Evolutionary conservation across 2,113 vertebrate species (phyloP).

Genomic region (Nipponia nippon): DNA sequence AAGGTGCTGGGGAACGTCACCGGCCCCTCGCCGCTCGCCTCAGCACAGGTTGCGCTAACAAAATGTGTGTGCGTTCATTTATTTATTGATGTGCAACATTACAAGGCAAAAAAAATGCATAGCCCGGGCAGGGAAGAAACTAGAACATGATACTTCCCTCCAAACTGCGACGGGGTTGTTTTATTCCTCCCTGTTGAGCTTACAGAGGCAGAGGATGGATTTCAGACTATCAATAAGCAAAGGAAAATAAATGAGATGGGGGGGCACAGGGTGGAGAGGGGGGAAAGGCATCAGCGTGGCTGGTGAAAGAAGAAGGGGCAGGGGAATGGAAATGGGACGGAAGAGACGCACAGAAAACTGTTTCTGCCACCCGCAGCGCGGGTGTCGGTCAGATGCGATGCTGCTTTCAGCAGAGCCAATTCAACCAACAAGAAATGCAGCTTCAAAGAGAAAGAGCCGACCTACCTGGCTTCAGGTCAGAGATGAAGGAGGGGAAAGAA

Average conservation of each 20-base stretch:
- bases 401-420: background rate
- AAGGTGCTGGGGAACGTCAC: background rate
- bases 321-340: background rate
- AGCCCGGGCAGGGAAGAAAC: background rate
- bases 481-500: background rate
- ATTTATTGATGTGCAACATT: background rate
- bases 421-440: background rate
- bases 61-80: background rate
- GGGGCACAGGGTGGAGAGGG: rapidly evolving
- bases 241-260: background rate
- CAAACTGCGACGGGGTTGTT: too few species aligned
- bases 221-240: background rate
- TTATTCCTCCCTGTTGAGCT: background rate
- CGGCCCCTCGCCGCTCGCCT: background rate
- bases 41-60: background rate
- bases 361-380: background rate
- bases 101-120: background rate
- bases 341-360: background rate
- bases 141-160: background rate
- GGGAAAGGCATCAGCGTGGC: background rate
- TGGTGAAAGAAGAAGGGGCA: background rate
- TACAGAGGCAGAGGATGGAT: background rate
- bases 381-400: background rate
- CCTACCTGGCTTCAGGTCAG: background rate
- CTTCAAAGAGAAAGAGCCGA: background rate